Evolutionary conservation across 2,113 vertebrate genomes (phyloP), one percentile per base, ranked within the genome.

Genomic region (Morone saxatilis): DNA sequence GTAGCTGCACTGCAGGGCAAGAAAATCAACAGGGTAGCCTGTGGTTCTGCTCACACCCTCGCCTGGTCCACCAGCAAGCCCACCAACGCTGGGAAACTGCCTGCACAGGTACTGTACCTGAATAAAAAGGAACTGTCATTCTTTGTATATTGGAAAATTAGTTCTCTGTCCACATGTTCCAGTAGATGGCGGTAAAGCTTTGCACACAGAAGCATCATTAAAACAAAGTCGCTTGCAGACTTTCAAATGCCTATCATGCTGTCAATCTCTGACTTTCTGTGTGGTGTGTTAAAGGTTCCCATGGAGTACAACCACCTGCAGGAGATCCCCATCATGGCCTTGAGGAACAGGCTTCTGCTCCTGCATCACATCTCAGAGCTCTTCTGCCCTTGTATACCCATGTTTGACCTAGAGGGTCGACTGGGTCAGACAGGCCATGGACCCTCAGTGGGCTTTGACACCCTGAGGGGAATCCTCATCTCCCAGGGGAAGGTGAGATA

Each of bases 271-370:
- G 40, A 17, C 60, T 14, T 40, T 54, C 4, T 86, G 0, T 66
- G 43, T 69, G 43, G 8, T 77, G 14, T 89, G 11, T 88, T 40
- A 20, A 76, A 99, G 98, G 97, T 99, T 81, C 98, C 98, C 70
- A 99, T 99, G 98, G 98, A 99, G 91, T 99, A 99, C 94, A 99
- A 98, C 85, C 98, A 99, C 87, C 94, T 99, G 36, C 98, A 99
- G 88, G 98, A 99, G 91, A 97, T 99, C 79, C 95, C 96, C 22
- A 97, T 99, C 19, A 95, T 98, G 81, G 96, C 96, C 0, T 90
- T 99, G 91, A 96, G 98, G 83, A 99, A 99, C 93, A 94, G 98
- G 48, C 95, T 99, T 83, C 94, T 99, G 80, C 95, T 99, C 13
- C 94, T 99, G 82, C 98, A 99, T 79, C 98, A 99, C 92, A 97